phyloP scores from a whole-genome alignment of 2,797 vertebrate genomes.

The Mastacembelus armatus region DNA sequence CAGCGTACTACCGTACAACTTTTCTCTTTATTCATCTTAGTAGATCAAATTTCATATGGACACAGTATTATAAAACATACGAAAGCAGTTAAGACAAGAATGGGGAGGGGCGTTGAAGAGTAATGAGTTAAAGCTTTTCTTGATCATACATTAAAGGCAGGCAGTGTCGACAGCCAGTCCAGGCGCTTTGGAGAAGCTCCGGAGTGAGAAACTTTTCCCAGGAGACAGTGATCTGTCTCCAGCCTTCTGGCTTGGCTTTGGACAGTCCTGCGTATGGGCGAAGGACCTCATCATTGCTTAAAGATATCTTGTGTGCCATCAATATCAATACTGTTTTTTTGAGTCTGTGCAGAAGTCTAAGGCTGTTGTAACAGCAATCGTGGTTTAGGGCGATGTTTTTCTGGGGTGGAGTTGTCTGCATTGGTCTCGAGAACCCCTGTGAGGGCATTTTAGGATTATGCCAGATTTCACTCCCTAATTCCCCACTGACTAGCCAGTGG shows the following conservation, averaged over 20 bases:
- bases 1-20: constrained; percentile 58
- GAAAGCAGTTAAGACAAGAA: constrained; percentile 81
- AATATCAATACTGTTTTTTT: constrained; percentile 11
- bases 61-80: constrained; percentile 79
- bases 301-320: constrained; percentile 35
- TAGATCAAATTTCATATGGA: constrained; percentile 83
- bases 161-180: constrained; percentile 78
- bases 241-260: constrained; percentile 58
- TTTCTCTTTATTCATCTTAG: constrained; percentile 69
- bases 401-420: constrained; percentile 45
- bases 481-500: constrained; percentile 18
- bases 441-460: constrained; percentile 46
- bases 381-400: constrained; percentile 35
- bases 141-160: constrained; percentile 83
- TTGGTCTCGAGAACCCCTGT: constrained; percentile 31
- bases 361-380: constrained; percentile 7
- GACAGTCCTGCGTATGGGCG: constrained; percentile 42
- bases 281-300: constrained; percentile 34
- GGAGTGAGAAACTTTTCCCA: constrained; percentile 69
- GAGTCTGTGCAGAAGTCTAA: neutral
- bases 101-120: constrained; percentile 71
- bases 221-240: constrained; percentile 72
- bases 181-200: constrained; percentile 79
- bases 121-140: constrained; percentile 82
- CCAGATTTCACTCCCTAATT: constrained; percentile 59